phyloP scores from a whole-genome alignment of 1,140 invertebrate species.

The Arctopsyche grandis region DNA sequence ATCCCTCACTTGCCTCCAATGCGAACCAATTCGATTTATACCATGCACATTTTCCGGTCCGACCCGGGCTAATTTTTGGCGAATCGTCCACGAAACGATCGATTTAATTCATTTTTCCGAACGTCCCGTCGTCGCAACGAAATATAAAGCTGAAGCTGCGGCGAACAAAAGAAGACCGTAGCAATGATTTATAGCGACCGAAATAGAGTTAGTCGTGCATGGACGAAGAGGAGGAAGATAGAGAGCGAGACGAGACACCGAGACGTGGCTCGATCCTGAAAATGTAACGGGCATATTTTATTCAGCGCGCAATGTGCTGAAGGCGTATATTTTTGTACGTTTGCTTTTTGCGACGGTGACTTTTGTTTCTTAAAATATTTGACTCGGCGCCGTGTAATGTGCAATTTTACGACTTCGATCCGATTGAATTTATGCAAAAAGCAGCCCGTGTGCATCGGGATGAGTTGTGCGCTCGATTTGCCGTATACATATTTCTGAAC shows the following conservation, averaged over 20 bases:
- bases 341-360: not conserved
- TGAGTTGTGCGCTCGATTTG: not conserved
- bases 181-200: conserved; percentile 21
- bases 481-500: not conserved
- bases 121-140: not conserved
- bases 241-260: not conserved
- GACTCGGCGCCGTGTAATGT: too few species aligned
- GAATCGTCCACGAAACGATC: too few species aligned
- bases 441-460: too few species aligned
- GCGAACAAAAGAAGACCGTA: conserved; percentile 10
- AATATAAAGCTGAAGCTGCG: not conserved
- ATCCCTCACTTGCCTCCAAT: not conserved
- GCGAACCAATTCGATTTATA: conserved; percentile 49
- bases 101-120: not conserved
- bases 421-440: too few species aligned
- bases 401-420: too few species aligned
- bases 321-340: conserved; percentile 10
- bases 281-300: conserved; percentile 21
- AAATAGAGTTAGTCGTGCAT: conserved; percentile 21
- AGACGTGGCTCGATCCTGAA: not conserved
- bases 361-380: too few species aligned
- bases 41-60: conserved; percentile 36
- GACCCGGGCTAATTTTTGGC: conserved; percentile 50
- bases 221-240: not conserved
- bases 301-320: conserved; percentile 14